phyloP scores from a whole-genome alignment of 2,888 invertebrate species.

The Drosophila anceps region DNA sequence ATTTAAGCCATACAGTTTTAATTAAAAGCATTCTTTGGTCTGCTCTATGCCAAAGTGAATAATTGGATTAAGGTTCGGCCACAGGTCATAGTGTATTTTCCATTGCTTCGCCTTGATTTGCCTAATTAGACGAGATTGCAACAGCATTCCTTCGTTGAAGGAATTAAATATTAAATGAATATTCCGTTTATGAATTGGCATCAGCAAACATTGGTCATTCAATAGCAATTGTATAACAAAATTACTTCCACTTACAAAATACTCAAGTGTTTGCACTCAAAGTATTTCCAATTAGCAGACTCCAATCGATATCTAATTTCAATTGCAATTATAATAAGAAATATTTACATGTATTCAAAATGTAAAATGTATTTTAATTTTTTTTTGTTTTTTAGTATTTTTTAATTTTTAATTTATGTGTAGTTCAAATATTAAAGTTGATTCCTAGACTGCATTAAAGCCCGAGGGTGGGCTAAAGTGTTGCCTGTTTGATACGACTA shows the following conservation, averaged over 20 bases:
- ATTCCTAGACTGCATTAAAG: neutral
- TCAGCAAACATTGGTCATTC: neutral
- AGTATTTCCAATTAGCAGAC: accelerated
- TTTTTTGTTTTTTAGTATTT: too few relatives aligned
- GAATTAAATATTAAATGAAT: slow-evolving; percentile 14
- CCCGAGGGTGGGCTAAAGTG: neutral
- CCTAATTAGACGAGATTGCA: neutral
- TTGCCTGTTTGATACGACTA: neutral
- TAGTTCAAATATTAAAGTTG: neutral
- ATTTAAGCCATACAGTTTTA: slow-evolving; percentile 25
- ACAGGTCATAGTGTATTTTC: slow-evolving; percentile 3
- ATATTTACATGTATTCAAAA: neutral
- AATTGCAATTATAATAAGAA: neutral
- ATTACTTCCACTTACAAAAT: neutral
- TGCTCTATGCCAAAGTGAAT: slow-evolving; percentile 13
- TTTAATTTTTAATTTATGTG: neutral
- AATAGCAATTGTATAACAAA: too few relatives aligned
- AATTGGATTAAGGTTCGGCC: slow-evolving; percentile 47
- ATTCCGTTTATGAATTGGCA: neutral
- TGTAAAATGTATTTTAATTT: neutral
- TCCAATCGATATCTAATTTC: neutral
- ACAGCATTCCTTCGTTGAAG: slow-evolving; percentile 3
- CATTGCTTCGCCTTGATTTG: slow-evolving; percentile 23
- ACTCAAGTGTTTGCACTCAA: too few relatives aligned
- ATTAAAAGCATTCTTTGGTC: slow-evolving; percentile 26